Evolutionary conservation across 2,113 vertebrate species (phyloP).

Genomic region (Melozone crissalis): DNA sequence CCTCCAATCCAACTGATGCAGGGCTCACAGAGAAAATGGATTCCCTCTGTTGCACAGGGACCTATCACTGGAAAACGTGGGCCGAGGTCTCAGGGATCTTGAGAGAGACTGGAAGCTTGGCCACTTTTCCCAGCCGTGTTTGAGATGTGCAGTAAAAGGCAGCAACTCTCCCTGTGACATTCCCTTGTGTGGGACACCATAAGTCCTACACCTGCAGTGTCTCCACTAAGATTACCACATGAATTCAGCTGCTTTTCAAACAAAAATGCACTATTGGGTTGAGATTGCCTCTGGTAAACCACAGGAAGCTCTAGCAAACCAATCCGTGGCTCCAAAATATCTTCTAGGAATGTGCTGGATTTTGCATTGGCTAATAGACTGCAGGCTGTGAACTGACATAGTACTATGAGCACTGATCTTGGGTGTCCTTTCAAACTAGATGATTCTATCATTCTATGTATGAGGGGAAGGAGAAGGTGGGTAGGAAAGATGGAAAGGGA

Average conservation of each 20-base stretch:
- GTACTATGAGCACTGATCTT: not conserved
- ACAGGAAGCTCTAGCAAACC: not conserved
- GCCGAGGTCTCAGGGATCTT: not conserved
- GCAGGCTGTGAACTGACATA: not conserved
- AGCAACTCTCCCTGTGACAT: not conserved
- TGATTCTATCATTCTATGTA: not conserved
- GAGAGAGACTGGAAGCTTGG: not conserved
- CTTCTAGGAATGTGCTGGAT: fast-evolving
- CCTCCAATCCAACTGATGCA: not conserved
- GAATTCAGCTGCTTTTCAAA: not conserved
- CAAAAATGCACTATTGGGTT: not conserved
- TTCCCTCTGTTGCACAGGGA: not conserved
- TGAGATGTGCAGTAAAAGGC: no score
- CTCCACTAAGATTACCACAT: not conserved
- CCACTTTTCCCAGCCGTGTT: not conserved
- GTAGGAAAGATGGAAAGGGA: not conserved
- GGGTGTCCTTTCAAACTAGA: not conserved
- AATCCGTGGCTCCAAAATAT: not conserved
- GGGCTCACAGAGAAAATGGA: not conserved
- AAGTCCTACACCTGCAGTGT: not conserved
- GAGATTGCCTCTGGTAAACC: not conserved
- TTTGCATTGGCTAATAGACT: not conserved
- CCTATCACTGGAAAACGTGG: not conserved
- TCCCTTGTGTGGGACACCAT: not conserved
- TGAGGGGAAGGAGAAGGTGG: not conserved